Percentiles rank a stretch among this genome's conserved stretches.
phyloP scores from a whole-genome alignment of 2,797 vertebrate genomes.

The Lemur catta region DNA sequence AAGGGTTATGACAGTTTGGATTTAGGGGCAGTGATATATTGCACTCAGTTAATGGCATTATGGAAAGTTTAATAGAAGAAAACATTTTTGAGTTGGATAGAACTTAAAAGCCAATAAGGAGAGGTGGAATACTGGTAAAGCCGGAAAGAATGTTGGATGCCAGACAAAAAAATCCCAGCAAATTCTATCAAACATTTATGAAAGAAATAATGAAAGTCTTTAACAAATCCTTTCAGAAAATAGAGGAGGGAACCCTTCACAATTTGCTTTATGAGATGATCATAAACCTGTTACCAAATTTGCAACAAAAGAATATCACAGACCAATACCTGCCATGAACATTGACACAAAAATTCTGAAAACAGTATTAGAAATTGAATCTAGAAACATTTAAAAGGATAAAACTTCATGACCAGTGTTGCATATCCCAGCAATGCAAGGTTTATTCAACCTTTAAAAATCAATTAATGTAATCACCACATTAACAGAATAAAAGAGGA shows the following conservation, averaged over 20 bases:
- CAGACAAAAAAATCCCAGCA: background rate
- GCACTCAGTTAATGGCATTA: background rate
- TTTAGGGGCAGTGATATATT: background rate
- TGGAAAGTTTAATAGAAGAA: background rate
- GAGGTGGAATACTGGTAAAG: background rate
- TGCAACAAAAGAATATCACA: background rate
- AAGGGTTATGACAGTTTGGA: background rate
- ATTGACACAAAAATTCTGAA: background rate
- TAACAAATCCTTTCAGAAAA: background rate
- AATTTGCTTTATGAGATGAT: background rate
- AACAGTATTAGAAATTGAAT: background rate
- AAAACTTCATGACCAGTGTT: background rate
- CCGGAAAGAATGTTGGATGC: background rate
- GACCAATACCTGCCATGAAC: background rate
- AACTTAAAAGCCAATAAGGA: background rate
- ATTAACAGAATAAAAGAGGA: background rate
- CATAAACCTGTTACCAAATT: background rate
- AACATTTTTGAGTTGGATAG: background rate
- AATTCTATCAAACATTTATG: background rate
- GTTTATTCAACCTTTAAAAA: slow-evolving; percentile 5
- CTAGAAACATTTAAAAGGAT: background rate
- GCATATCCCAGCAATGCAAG: background rate
- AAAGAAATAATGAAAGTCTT: background rate
- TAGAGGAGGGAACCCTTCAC: background rate
- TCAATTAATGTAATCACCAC: background rate